phyloP scores from a whole-genome alignment of 2,113 vertebrate species.

The Calypte anna region DNA sequence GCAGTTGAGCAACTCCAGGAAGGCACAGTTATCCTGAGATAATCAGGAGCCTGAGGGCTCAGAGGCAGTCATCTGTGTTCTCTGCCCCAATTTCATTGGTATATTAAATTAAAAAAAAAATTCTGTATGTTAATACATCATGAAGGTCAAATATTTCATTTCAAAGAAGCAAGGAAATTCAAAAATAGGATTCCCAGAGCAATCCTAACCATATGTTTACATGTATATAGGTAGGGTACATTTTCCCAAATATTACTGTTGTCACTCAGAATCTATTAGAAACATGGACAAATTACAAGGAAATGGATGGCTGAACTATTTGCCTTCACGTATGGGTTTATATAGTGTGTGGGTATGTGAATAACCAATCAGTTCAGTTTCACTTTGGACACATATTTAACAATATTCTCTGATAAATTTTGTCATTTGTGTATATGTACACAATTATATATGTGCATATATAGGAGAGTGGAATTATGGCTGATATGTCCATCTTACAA shows the following conservation, averaged over 20 bases:
- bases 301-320: not conserved
- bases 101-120: slow-evolving; percentile 42
- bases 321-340: not conserved
- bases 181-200: slow-evolving; percentile 7
- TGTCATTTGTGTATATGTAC: not conserved
- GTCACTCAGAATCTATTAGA: not conserved
- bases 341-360: not conserved
- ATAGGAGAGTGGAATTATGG: not conserved
- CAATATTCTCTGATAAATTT: not conserved
- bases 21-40: slow-evolving; percentile 61
- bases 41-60: slow-evolving; percentile 68
- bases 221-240: not conserved
- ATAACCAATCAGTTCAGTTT: not conserved
- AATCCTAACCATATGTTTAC: not conserved
- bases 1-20: slow-evolving; percentile 70
- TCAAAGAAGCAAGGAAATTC: slow-evolving; percentile 39
- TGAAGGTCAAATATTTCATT: slow-evolving; percentile 57
- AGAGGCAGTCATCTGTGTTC: slow-evolving; percentile 65
- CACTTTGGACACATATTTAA: not conserved
- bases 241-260: not conserved
- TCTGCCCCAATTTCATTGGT: slow-evolving; percentile 58
- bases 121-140: slow-evolving; percentile 38
- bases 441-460: not conserved
- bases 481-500: not conserved
- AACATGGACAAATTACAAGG: not conserved